These are phyloP conservation scores for Melanotaenia duboulayi DNA, from an alignment of 2,113 vertebrate species.

Conservation along the genomic window DNA sequence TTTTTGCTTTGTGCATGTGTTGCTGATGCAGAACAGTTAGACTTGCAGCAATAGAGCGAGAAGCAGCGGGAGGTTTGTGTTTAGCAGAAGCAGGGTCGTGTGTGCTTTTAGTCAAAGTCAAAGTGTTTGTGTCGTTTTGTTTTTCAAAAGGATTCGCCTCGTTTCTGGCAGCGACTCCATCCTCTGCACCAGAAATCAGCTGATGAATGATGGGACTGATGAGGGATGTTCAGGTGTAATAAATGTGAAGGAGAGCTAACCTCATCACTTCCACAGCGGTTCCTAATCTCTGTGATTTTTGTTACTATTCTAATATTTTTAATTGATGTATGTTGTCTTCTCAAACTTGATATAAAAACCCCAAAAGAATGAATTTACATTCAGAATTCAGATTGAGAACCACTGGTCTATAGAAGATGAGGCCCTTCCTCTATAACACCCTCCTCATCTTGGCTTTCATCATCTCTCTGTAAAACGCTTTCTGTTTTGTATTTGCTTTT, in stretches of 20 bases:
- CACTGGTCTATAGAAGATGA: background rate
- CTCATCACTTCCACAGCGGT: conserved; percentile 13
- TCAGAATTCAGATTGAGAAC: conserved; percentile 17
- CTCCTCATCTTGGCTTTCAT: conserved; percentile 20
- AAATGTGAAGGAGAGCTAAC: conserved; percentile 18
- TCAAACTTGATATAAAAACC: background rate
- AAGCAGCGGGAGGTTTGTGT: background rate
- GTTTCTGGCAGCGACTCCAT: background rate
- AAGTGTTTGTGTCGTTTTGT: background rate
- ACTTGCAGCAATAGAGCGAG: background rate
- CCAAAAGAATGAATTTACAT: background rate
- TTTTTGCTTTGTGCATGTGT: background rate
- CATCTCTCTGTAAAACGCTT: conserved; percentile 38
- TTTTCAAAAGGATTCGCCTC: background rate
- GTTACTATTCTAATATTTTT: background rate
- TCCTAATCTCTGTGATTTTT: conserved; percentile 9
- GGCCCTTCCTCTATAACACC: background rate
- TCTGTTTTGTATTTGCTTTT: conserved; percentile 48
- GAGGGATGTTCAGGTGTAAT: conserved; percentile 43
- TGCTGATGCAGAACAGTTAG: conserved; percentile 12
- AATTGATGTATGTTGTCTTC: background rate
- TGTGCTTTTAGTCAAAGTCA: conserved; percentile 17
- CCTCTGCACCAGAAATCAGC: conserved; percentile 31
- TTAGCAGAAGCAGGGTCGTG: background rate
- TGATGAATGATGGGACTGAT: conserved; percentile 34